Conservation (phyloP, 2,888 invertebrate genomes). For the Mesorhabditis sp. region DNA sequence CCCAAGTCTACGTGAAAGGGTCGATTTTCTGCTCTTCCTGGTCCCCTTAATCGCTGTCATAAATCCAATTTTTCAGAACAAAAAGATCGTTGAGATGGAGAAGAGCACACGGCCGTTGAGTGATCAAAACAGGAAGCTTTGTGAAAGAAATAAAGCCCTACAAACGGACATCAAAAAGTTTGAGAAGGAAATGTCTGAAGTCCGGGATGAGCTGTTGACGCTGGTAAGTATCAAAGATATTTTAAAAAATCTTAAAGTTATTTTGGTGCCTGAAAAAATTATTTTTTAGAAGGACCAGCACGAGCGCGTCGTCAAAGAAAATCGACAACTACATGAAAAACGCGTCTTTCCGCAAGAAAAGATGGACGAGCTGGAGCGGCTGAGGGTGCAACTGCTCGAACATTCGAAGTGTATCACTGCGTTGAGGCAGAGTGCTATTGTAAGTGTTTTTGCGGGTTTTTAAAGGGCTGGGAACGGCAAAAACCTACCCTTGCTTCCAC, state of each 20-base stretch:
- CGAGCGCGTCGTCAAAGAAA: constrained; percentile 52
- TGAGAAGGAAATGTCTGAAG: constrained; percentile 46
- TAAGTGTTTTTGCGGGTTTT: constrained; percentile 12
- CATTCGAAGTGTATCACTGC: constrained; percentile 57
- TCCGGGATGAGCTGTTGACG: constrained; percentile 50
- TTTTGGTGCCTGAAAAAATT: constrained; percentile 7
- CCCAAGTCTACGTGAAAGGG: too few species aligned
- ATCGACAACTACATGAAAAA: constrained; percentile 44
- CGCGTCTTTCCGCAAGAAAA: constrained; percentile 51
- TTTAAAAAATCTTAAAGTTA: background rate
- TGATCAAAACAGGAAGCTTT: constrained; percentile 49
- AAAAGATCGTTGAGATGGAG: constrained; percentile 56
- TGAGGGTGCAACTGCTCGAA: constrained; percentile 48
- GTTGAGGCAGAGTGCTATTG: constrained; percentile 45
- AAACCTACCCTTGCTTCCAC: too few species aligned
- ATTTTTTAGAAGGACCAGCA: constrained; percentile 49
- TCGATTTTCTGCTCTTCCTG: too few species aligned
- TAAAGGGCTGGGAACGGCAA: too few species aligned
- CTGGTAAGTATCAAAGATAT: constrained; percentile 30
- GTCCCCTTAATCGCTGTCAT: too few species aligned
- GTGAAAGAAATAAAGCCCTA: constrained; percentile 46
- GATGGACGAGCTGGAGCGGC: constrained; percentile 52
- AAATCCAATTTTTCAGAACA: constrained; percentile 43
- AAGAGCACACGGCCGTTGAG: constrained; percentile 50
- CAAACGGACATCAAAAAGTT: constrained; percentile 42